phyloP scores from a whole-genome alignment of 2,888 invertebrate species.

The Chromoteleia sp. region DNA sequence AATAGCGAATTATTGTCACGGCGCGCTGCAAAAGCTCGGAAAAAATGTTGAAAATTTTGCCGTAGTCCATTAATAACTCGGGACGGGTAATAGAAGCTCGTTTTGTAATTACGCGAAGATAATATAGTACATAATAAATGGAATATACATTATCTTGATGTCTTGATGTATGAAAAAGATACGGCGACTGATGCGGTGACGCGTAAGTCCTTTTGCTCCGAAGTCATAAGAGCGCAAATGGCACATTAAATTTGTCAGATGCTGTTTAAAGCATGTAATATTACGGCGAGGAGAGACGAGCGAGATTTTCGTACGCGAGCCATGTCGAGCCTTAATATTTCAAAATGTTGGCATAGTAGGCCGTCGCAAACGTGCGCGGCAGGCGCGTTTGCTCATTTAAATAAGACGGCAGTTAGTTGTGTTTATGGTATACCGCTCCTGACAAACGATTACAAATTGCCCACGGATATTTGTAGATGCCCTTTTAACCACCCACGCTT shows the following conservation, averaged over 20 bases:
- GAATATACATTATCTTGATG: slow-evolving; percentile 56
- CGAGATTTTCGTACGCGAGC: slow-evolving; percentile 68
- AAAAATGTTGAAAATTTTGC: neutral
- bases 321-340: slow-evolving; percentile 73
- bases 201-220: slow-evolving; percentile 52
- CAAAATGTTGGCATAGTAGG: slow-evolving; percentile 72
- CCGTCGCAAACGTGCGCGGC: slow-evolving; percentile 68
- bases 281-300: slow-evolving; percentile 65
- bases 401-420: slow-evolving; percentile 83
- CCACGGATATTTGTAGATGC: slow-evolving; percentile 70
- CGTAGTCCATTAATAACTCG: slow-evolving; percentile 17
- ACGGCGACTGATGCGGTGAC: slow-evolving; percentile 48
- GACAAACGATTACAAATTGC: slow-evolving; percentile 84
- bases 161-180: slow-evolving; percentile 63
- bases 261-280: slow-evolving; percentile 70
- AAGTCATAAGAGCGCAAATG: slow-evolving; percentile 65
- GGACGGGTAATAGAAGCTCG: slow-evolving; percentile 31
- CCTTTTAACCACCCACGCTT: slow-evolving; percentile 72
- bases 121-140: slow-evolving; percentile 54
- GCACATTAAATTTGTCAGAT: slow-evolving; percentile 69
- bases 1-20: neutral
- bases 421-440: slow-evolving; percentile 81
- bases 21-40: neutral
- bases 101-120: slow-evolving; percentile 55
- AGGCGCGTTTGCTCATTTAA: slow-evolving; percentile 79